These are phyloP conservation scores for Aproaerema taeniolella DNA, from an alignment of 2,888 invertebrate genomes.

Conservation along the genomic window DNA sequence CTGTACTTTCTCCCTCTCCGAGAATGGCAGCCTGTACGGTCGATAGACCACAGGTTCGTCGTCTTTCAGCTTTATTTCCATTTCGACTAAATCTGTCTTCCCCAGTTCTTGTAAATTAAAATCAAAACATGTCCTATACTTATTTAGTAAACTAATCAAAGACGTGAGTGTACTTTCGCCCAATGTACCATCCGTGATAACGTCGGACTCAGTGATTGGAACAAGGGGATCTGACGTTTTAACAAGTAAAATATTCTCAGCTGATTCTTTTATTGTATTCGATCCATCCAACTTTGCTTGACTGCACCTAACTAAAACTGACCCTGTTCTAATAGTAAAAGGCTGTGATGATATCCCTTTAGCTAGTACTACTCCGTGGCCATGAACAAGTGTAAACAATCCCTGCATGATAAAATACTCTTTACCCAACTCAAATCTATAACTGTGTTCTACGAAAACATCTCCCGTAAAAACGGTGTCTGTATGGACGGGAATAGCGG, in stretches of 20 bases:
- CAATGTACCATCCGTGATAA: background rate
- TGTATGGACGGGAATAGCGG: background rate
- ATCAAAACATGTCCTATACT: conserved; percentile 17
- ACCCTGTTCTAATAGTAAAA: background rate
- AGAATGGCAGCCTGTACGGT: conserved; percentile 14
- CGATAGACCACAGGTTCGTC: conserved; percentile 13
- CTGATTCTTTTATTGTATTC: background rate
- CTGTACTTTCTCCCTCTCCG: conserved; percentile 12
- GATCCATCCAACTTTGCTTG: background rate
- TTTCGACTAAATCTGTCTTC: conserved; percentile 10
- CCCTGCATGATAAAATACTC: background rate
- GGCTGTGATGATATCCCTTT: background rate
- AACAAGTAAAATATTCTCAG: background rate
- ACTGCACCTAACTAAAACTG: background rate
- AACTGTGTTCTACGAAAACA: background rate
- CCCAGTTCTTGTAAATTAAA: conserved; percentile 13
- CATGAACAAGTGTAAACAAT: background rate
- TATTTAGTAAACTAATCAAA: conserved; percentile 1
- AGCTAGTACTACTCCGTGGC: background rate
- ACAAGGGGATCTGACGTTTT: background rate
- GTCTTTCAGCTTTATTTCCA: conserved; percentile 13
- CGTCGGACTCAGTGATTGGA: background rate
- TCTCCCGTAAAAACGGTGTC: background rate
- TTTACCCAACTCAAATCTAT: background rate
- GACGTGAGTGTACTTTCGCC: background rate